Evolutionary conservation across 2,113 vertebrate genomes (phyloP), one percentile per base, ranked within the genome.

Genomic region (Pitta sordida): DNA sequence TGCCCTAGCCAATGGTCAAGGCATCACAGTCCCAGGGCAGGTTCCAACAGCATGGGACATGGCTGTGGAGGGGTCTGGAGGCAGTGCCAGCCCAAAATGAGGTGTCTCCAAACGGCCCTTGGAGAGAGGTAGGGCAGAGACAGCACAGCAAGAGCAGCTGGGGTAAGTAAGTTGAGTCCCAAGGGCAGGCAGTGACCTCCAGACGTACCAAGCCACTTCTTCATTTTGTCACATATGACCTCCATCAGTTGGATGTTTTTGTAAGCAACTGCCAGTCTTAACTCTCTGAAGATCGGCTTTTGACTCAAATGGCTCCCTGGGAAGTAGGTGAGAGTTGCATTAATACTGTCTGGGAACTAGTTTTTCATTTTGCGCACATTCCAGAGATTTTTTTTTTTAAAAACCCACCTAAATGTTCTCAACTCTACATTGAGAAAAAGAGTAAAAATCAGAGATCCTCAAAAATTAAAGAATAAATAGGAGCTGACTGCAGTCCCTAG

Each of bases 31-130:
- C 5, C 39, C 46, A 41, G 76, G 22, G 43, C 37, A 86, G 30
- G 39, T 24, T 22, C 49, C 55, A 32, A 3, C 37, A 32, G 11
- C 26, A 1, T 7, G 10, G 30, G 56, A 12, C 2, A 2, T 3
- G 17, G 41, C 43, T 39, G 20, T 78, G 53, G 20, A 67, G 36
- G 34, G 34, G 3, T 41, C 18, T 83, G 83, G 39, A 68, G 48
- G 60, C 41, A 51, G 10, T 15, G 13, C 13, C 3, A 4, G 18
- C 21, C 34, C 53, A 34, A 59, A 75, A 90, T 20, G 27, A 65
- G 23, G 49, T 41, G 36, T 74, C 20, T 46, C 23, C 32, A 43
- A 55, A 17, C 53, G 69, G 68, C n/a, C 44, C 27, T 36, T 52
- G 71, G 37, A 16, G n/a, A 36, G 30, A 37, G 29, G 11, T 15